Evolutionary conservation across 2,888 invertebrate genomes (phyloP).

Genomic region (Meandrusa payeni): DNA sequence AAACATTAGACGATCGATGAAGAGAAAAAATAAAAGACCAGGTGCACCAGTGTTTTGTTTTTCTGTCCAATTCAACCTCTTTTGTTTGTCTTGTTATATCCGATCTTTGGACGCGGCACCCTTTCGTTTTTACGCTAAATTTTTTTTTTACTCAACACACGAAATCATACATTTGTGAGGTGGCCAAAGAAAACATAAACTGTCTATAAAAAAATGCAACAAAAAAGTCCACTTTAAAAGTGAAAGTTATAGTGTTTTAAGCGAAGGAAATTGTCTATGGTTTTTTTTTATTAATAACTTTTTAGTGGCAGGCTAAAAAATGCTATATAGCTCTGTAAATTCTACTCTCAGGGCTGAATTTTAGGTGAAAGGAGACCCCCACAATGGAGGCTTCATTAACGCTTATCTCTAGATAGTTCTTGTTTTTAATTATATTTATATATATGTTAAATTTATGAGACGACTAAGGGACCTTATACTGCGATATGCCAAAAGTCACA

Average conservation of each 20-base stretch:
- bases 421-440: too few species aligned
- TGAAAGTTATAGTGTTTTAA: constrained; percentile 47
- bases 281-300: constrained; percentile 9
- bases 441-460: too few species aligned
- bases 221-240: constrained; percentile 52
- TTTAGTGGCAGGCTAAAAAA: too few species aligned
- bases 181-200: constrained; percentile 43
- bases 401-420: too few species aligned
- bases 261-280: constrained; percentile 28
- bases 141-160: constrained; percentile 37
- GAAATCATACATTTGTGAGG: constrained; percentile 41
- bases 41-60: constrained; percentile 65
- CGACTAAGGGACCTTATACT: too few species aligned
- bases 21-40: constrained; percentile 66
- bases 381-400: too few species aligned
- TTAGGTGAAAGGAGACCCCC: too few species aligned
- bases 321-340: too few species aligned
- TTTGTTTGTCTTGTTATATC: constrained; percentile 65
- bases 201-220: constrained; percentile 28
- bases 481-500: too few species aligned
- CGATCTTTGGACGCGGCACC: constrained; percentile 49
- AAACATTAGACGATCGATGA: constrained; percentile 59
- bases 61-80: constrained; percentile 40
- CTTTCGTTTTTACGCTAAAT: constrained; percentile 46
- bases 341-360: too few species aligned